Percentiles rank a stretch among this genome's conserved stretches.
Conservation (phyloP, 2,113 vertebrate species). For the Passer domesticus region DNA sequence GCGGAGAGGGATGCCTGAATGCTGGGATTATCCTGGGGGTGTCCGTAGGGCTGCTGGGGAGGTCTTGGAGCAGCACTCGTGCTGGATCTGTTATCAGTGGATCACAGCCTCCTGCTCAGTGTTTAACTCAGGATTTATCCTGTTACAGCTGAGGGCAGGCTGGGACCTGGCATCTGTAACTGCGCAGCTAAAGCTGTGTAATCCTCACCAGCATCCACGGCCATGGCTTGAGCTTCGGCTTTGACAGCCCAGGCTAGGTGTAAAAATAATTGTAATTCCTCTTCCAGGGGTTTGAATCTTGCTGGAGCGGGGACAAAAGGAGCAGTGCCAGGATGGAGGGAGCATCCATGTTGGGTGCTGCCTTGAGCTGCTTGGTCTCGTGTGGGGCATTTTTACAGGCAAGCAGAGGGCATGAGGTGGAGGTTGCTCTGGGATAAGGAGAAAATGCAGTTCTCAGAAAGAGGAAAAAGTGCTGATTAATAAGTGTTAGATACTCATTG, state of each 20-base stretch:
- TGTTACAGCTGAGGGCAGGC: not conserved
- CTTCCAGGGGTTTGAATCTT: not conserved
- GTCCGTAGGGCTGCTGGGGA: rapidly evolving
- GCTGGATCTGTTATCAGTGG: not conserved
- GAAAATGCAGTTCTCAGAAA: not conserved
- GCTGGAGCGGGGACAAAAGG: not conserved
- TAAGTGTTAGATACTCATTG: not conserved
- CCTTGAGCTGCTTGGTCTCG: rapidly evolving
- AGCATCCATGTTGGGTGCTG: not conserved
- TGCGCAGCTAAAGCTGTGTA: not conserved
- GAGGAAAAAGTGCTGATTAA: rapidly evolving
- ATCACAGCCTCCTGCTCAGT: not conserved
- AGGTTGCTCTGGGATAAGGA: not conserved
- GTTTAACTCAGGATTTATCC: not conserved
- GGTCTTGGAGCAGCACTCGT: rapidly evolving
- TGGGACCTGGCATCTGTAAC: not conserved
- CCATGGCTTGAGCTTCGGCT: not conserved
- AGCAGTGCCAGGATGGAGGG: not conserved
- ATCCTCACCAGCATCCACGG: not conserved
- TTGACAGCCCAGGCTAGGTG: not conserved
- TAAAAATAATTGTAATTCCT: constrained; percentile 11
- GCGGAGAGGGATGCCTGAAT: rapidly evolving
- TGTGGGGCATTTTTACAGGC: not conserved
- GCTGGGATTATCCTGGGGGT: too few relatives aligned
- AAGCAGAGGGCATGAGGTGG: not conserved